Percentiles rank a stretch among this genome's conserved stretches.
These are phyloP conservation scores for Manacus vitellinus DNA, from an alignment of 2,113 vertebrate species.

Conservation along the genomic window DNA sequence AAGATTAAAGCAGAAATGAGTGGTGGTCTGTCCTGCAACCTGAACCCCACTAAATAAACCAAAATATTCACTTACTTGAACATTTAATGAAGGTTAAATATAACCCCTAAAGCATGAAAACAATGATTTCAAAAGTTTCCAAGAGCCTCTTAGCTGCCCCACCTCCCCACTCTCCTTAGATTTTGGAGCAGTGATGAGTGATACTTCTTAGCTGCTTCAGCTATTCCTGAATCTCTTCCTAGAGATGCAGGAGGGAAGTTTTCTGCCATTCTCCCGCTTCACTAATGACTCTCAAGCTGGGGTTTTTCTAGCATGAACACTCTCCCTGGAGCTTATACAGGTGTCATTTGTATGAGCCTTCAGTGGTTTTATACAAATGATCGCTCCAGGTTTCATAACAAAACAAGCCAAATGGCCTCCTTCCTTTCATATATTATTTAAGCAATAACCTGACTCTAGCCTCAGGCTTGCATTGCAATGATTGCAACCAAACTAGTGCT, in stretches of 20 bases:
- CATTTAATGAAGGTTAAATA: slow-evolving; percentile 67
- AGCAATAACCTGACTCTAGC: slow-evolving; percentile 10
- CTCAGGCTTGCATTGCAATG: neutral
- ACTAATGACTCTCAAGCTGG: neutral
- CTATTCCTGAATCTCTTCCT: neutral
- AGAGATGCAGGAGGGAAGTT: neutral
- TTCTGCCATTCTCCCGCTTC: neutral
- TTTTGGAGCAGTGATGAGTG: slow-evolving; percentile 68
- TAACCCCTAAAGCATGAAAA: slow-evolving; percentile 55
- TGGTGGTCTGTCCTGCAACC: slow-evolving; percentile 51
- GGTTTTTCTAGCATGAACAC: neutral
- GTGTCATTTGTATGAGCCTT: slow-evolving; percentile 32
- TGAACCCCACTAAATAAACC: slow-evolving; percentile 43
- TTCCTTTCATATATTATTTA: neutral
- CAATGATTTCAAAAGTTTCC: slow-evolving; percentile 54
- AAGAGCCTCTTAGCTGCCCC: slow-evolving; percentile 15
- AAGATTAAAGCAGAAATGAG: slow-evolving; percentile 61
- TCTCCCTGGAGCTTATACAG: slow-evolving; percentile 15
- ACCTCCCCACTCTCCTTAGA: neutral
- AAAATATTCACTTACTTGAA: slow-evolving; percentile 62
- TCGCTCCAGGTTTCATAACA: neutral
- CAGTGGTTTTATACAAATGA: neutral
- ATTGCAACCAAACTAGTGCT: slow-evolving; percentile 20
- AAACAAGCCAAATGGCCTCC: neutral
- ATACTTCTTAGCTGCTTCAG: slow-evolving; percentile 61